These are phyloP conservation scores for Cerceris ruficornis DNA, from an alignment of 2,888 invertebrate genomes.

Conservation along the genomic window DNA sequence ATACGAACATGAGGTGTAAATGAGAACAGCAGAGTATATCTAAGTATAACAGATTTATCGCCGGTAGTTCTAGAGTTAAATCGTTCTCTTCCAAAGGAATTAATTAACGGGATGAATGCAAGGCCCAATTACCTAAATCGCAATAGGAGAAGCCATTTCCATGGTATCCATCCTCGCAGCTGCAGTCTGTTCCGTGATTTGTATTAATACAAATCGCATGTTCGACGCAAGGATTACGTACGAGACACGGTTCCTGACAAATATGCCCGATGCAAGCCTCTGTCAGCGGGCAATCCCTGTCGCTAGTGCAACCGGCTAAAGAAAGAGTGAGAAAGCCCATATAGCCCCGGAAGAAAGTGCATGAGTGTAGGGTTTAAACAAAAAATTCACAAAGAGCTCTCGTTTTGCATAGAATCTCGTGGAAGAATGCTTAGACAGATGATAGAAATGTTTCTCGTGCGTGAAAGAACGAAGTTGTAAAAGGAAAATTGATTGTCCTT, in stretches of 20 bases:
- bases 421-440: constrained; percentile 22
- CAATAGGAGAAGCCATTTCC: constrained; percentile 94
- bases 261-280: constrained; percentile 93
- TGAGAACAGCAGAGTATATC: too few relatives aligned
- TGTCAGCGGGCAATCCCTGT: constrained; percentile 92
- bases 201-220: constrained; percentile 94
- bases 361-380: constrained; percentile 10
- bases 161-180: constrained; percentile 92
- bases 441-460: constrained; percentile 9
- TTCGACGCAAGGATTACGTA: constrained; percentile 91
- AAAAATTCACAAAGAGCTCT: constrained; percentile 17
- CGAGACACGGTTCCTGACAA: constrained; percentile 93
- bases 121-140: constrained; percentile 86
- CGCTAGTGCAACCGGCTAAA: constrained; percentile 91
- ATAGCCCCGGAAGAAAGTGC: constrained; percentile 75
- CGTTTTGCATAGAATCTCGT: constrained; percentile 38
- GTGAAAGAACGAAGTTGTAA: constrained; percentile 1
- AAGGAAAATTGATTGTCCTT: neutral
- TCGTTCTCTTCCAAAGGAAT: too few relatives aligned
- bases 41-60: too few relatives aligned
- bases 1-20: too few relatives aligned
- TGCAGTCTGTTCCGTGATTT: constrained; percentile 93
- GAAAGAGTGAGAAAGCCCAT: constrained; percentile 75
- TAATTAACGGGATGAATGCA: neutral
- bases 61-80: too few relatives aligned